phyloP scores from a whole-genome alignment of 1,140 invertebrate species.

The Dinoponera quadriceps region DNA sequence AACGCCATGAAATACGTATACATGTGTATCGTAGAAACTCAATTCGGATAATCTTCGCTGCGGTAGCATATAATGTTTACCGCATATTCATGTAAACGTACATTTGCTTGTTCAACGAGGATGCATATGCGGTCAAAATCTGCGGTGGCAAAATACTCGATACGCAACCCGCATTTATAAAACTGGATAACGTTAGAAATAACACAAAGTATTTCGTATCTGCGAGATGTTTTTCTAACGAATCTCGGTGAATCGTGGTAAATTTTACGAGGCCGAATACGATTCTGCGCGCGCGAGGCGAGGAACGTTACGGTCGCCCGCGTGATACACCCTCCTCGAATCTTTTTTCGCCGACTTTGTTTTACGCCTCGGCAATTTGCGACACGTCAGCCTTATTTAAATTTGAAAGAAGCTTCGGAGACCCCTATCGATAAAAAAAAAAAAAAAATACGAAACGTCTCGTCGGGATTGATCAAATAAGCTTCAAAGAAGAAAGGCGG shows the following conservation, averaged over 20 bases:
- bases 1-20: slow-evolving; percentile 34
- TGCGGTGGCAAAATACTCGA: background rate
- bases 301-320: slow-evolving; percentile 15
- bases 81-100: slow-evolving; percentile 36
- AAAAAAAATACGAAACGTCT: slow-evolving; percentile 49
- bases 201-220: background rate
- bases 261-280: slow-evolving; percentile 13
- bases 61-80: slow-evolving; percentile 33
- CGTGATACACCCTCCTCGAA: background rate
- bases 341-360: slow-evolving; percentile 27
- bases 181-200: background rate
- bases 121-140: background rate
- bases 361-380: slow-evolving; percentile 44
- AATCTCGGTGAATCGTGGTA: background rate
- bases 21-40: slow-evolving; percentile 30
- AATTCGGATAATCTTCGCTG: slow-evolving; percentile 52
- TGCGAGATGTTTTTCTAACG: background rate
- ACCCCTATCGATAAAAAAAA: slow-evolving; percentile 35
- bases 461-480: slow-evolving; percentile 63
- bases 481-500: slow-evolving; percentile 37
- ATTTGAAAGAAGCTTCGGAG: slow-evolving; percentile 39
- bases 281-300: background rate
- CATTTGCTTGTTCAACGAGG: slow-evolving; percentile 8
- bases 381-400: slow-evolving; percentile 56
- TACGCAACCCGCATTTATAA: background rate